These are phyloP conservation scores for Azemiops feae DNA, from an alignment of 2,113 vertebrate genomes.

Conservation along the genomic window DNA sequence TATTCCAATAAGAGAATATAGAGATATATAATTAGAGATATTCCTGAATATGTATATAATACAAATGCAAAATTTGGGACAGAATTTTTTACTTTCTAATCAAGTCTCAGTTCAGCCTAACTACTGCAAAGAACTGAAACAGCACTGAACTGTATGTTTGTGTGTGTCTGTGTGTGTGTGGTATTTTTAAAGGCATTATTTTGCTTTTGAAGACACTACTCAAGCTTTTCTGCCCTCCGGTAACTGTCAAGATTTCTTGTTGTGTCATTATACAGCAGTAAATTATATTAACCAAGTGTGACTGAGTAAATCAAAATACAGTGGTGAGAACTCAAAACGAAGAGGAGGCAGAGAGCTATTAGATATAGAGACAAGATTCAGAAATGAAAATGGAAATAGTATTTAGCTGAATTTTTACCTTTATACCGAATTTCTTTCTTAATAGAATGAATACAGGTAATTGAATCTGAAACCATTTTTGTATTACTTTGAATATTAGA, in stretches of 20 bases:
- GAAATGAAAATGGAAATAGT: conserved; percentile 20
- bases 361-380: conserved; percentile 29
- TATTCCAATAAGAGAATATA: not conserved
- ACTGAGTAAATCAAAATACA: conserved; percentile 44
- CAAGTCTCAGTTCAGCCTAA: not conserved
- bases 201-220: not conserved
- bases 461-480: not conserved
- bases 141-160: not conserved
- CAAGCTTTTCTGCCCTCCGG: conserved; percentile 3
- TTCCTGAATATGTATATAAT: not conserved
- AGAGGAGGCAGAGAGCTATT: conserved; percentile 25
- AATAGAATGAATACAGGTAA: not conserved
- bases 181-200: not conserved
- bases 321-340: conserved; percentile 41
- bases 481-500: not conserved
- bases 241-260: conserved; percentile 16
- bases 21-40: not conserved
- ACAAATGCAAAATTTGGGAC: not conserved
- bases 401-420: not conserved
- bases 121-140: not conserved
- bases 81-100: not conserved
- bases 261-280: conserved; percentile 29
- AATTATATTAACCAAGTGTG: conserved; percentile 26
- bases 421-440: not conserved
- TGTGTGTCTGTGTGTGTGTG: not conserved